Evolutionary conservation across 2,888 invertebrate species (phyloP).

Genomic region (Drosophila anomalata): DNA sequence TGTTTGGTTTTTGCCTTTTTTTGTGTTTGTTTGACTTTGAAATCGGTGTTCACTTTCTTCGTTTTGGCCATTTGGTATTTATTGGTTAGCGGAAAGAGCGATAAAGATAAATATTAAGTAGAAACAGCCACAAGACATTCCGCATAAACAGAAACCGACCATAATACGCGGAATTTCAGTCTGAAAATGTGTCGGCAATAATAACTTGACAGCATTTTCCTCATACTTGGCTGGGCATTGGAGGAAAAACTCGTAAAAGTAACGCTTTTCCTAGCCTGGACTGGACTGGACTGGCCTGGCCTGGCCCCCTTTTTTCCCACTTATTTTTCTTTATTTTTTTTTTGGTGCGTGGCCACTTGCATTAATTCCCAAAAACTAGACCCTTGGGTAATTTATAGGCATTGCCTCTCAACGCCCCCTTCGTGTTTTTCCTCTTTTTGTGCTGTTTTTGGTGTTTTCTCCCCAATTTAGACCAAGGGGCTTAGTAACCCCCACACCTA

Average conservation of each 20-base stretch:
- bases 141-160: background rate
- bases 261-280: constrained; percentile 10
- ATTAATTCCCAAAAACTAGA: constrained; percentile 32
- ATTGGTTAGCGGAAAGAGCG: constrained; percentile 21
- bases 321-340: background rate
- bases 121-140: background rate
- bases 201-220: constrained; percentile 25
- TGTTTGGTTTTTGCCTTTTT: constrained; percentile 5
- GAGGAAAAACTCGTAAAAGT: background rate
- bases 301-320: background rate
- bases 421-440: background rate
- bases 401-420: constrained; percentile 21
- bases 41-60: constrained; percentile 37
- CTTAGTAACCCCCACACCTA: background rate
- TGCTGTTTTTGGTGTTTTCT: background rate
- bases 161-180: constrained; percentile 18
- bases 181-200: constrained; percentile 29
- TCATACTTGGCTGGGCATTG: background rate
- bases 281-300: background rate
- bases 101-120: constrained; percentile 5
- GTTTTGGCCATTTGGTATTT: constrained; percentile 1
- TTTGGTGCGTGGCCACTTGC: constrained; percentile 1
- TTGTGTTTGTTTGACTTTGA: constrained; percentile 5
- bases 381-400: constrained; percentile 57
- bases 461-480: background rate